Evolutionary conservation across 2,888 invertebrate genomes (phyloP).

Genomic region (Drosophila leonis): DNA sequence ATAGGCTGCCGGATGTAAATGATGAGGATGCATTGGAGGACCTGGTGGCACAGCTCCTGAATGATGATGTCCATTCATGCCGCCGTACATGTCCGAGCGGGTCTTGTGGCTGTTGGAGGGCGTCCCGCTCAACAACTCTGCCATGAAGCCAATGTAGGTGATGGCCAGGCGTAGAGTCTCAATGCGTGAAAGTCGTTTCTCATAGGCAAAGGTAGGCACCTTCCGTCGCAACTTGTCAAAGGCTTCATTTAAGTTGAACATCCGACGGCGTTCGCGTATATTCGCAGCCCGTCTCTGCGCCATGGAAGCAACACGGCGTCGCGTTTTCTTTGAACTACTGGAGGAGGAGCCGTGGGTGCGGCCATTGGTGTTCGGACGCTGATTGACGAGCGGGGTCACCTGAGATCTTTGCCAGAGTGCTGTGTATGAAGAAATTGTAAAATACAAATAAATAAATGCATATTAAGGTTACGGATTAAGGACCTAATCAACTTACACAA

Average conservation of each 20-base stretch:
- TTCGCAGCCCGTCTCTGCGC: conserved; percentile 97
- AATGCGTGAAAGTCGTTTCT: conserved; percentile 97
- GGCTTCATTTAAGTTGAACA: conserved; percentile 98
- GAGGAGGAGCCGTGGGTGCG: conserved; percentile 67
- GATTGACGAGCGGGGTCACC: conserved; percentile 86
- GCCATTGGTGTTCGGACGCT: conserved; percentile 74
- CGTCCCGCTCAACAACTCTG: conserved; percentile 92
- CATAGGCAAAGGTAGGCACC: conserved; percentile 98
- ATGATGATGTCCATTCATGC: conserved; percentile 84
- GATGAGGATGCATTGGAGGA: conserved; percentile 80
- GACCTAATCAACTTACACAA: conserved; percentile 85
- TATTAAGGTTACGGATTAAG: neutral
- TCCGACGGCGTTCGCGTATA: conserved; percentile 95
- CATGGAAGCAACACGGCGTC: conserved; percentile 94
- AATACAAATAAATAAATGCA: neutral
- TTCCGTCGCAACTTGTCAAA: conserved; percentile 96
- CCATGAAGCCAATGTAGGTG: conserved; percentile 98
- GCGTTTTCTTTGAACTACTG: conserved; percentile 90
- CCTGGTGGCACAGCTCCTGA: conserved; percentile 31
- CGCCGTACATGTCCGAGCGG: conserved; percentile 83
- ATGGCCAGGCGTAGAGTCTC: conserved; percentile 97
- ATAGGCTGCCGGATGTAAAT: conserved; percentile 84
- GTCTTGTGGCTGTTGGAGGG: conserved; percentile 85
- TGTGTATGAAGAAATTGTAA: conserved; percentile 54
- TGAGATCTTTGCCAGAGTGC: conserved; percentile 87